Percentiles rank a stretch among this genome's conserved stretches.
phyloP scores from a whole-genome alignment of 2,113 vertebrate species.

The Melanotaenia duboulayi region DNA sequence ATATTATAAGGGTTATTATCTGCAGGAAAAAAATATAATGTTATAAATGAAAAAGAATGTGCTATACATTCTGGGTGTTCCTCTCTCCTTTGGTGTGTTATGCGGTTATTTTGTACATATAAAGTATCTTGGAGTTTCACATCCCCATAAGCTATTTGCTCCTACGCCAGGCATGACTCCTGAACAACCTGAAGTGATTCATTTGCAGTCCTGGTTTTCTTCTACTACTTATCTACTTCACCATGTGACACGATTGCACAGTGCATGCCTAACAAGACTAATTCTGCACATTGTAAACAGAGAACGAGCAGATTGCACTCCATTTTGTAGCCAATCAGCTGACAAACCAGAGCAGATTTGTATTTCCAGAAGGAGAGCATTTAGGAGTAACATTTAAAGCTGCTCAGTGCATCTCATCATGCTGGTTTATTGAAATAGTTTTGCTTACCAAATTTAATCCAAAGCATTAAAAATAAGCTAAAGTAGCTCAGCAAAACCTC shows the following conservation, averaged over 20 bases:
- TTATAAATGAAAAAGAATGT: background rate
- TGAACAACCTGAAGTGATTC: no score
- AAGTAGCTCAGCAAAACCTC: conserved; percentile 19
- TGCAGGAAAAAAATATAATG: background rate
- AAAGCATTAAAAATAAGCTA: conserved; percentile 39
- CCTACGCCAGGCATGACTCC: no score
- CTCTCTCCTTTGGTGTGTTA: no score
- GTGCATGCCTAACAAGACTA: no score
- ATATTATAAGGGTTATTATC: no score
- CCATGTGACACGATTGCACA: background rate
- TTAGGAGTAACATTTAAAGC: background rate
- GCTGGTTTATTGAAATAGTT: background rate
- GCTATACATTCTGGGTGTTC: no score
- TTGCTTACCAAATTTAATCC: background rate
- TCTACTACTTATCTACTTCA: background rate
- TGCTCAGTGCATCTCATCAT: background rate
- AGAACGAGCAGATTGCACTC: no score
- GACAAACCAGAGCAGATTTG: background rate
- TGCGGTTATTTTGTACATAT: no score
- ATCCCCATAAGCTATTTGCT: no score
- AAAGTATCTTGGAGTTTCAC: no score
- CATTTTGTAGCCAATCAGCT: no score
- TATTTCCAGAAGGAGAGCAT: background rate
- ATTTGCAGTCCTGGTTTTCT: background rate
- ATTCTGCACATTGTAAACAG: no score